phyloP scores from a whole-genome alignment of 2,888 invertebrate genomes.

The Protula sp. region DNA sequence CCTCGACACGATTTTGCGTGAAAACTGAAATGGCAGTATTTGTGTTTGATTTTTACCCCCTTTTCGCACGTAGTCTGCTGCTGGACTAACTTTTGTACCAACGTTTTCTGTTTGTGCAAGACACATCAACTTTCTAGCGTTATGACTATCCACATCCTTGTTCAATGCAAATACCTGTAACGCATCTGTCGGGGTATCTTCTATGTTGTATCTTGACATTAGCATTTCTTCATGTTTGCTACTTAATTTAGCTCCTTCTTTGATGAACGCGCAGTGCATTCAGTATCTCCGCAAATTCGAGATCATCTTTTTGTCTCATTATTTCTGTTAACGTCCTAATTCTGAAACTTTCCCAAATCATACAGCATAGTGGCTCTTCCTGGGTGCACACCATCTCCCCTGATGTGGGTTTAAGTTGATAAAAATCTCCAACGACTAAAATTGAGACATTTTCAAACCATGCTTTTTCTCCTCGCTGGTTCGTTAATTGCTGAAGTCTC shows the following conservation, averaged over 20 bases:
- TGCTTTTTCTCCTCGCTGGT: too few species aligned
- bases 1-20: too few species aligned
- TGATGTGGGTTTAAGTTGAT: not conserved
- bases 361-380: too few species aligned
- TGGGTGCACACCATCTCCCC: not conserved
- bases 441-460: not conserved
- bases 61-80: too few species aligned
- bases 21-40: too few species aligned
- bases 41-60: too few species aligned
- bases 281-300: not conserved
- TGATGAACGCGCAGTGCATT: not conserved
- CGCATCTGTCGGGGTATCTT: not conserved
- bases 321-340: too few species aligned
- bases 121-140: not conserved
- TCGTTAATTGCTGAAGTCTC: too few species aligned
- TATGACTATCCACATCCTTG: not conserved
- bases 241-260: not conserved
- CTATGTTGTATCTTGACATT: too few species aligned
- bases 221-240: too few species aligned
- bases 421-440: not conserved
- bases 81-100: not conserved
- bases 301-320: not conserved
- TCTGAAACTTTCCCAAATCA: too few species aligned
- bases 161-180: not conserved
- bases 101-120: too few species aligned